phyloP scores from a whole-genome alignment of 2,888 invertebrate genomes.

The Hipparchia semele region DNA sequence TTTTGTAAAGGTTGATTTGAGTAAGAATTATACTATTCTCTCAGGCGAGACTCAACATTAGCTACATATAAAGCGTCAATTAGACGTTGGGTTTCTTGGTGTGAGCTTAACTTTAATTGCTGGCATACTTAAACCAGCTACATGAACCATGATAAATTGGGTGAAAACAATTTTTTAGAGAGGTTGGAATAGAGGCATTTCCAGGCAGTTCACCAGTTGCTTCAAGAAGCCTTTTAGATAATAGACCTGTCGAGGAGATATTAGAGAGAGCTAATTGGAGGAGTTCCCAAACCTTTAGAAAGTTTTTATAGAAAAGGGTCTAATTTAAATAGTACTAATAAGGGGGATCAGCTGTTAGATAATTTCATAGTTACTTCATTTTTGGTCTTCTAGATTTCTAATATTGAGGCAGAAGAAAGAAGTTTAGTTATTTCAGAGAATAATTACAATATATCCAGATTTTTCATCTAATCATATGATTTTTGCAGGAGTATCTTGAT shows the following conservation, averaged over 20 bases:
- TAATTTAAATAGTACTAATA: no score
- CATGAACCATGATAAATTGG: neutral
- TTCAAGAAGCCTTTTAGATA: neutral
- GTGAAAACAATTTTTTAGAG: neutral
- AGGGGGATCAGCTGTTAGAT: no score
- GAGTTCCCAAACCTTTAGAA: neutral
- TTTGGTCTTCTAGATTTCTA: no score
- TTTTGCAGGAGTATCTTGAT: no score
- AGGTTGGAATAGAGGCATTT: neutral
- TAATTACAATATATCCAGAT: no score
- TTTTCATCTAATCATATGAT: no score
- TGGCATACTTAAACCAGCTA: neutral
- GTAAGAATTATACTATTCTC: neutral
- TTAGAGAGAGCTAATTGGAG: neutral
- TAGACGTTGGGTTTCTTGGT: neutral
- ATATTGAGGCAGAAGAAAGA: no score
- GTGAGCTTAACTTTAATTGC: neutral
- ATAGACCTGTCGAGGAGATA: neutral
- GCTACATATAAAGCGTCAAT: neutral
- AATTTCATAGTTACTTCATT: no score
- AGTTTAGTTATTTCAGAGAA: no score
- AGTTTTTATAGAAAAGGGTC: neutral
- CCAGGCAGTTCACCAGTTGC: neutral
- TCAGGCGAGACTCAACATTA: neutral
- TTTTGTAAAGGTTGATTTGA: no score